phyloP scores from a whole-genome alignment of 2,113 vertebrate genomes.

The Himantopus leucocephalus region DNA sequence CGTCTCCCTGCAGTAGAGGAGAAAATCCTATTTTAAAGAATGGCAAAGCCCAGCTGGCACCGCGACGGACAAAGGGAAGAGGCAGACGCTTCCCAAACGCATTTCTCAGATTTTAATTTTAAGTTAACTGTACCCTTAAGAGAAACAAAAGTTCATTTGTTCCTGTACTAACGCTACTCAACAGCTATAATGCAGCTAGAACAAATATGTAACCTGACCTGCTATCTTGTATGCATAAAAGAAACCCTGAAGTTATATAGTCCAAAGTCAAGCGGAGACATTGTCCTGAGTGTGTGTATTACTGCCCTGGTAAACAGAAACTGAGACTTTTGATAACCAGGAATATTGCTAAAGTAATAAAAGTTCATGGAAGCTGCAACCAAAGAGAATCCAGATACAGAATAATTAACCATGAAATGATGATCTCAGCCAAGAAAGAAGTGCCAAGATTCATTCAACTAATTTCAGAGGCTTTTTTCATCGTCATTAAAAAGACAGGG shows the following conservation, averaged over 20 bases:
- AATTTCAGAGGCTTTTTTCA: slow-evolving; percentile 39
- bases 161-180: not conserved
- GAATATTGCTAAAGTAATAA: not conserved
- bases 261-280: not conserved
- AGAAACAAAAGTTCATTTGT: not conserved
- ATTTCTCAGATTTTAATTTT: not conserved
- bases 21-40: not conserved
- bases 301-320: slow-evolving; percentile 11
- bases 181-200: not conserved
- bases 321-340: not conserved
- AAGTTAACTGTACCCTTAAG: not conserved
- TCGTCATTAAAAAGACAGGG: slow-evolving; percentile 17
- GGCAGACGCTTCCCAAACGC: fast-evolving
- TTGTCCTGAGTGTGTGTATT: not conserved
- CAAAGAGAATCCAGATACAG: not conserved
- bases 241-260: not conserved
- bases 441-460: slow-evolving; percentile 34
- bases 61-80: fast-evolving
- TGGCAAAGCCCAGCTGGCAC: not conserved
- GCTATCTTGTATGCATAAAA: not conserved
- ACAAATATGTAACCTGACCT: not conserved
- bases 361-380: not conserved
- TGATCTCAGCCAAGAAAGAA: slow-evolving; percentile 22
- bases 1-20: fast-evolving
- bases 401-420: slow-evolving; percentile 53